A percentile compares a stretch with the other conserved stretches of the same genome.
These are phyloP conservation scores for Trissolcus japonicus DNA, from an alignment of 2,888 invertebrate genomes.

Conservation along the genomic window DNA sequence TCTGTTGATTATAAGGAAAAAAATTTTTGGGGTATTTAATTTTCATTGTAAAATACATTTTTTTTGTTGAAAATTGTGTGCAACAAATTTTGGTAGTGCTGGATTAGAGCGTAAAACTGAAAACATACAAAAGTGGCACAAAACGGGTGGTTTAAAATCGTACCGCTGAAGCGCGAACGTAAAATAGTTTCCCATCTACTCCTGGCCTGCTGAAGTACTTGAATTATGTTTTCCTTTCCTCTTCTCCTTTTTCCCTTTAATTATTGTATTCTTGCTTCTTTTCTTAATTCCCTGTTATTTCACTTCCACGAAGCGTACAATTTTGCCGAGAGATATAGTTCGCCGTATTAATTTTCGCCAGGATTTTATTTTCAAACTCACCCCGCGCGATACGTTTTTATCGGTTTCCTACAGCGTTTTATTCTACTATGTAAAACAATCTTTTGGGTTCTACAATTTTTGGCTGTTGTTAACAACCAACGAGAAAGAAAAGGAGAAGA, in stretches of 20 bases:
- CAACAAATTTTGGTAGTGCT: background rate
- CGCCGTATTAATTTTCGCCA: conserved; percentile 14
- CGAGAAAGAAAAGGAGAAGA: too few relatives aligned
- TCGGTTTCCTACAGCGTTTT: background rate
- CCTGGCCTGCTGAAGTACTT: conserved; percentile 28
- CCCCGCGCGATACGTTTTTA: background rate
- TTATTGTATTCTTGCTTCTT: conserved; percentile 42
- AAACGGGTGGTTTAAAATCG: conserved; percentile 18
- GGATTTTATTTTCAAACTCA: conserved; percentile 16
- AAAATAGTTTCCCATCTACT: conserved; percentile 43
- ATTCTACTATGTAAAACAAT: background rate
- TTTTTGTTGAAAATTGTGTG: too few relatives aligned
- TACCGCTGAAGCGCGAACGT: conserved; percentile 16
- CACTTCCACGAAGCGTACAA: conserved; percentile 37
- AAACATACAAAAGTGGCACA: background rate
- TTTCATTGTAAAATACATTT: too few relatives aligned
- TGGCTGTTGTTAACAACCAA: too few relatives aligned
- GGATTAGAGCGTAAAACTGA: background rate
- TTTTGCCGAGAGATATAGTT: conserved; percentile 35
- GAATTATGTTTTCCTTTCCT: conserved; percentile 44
- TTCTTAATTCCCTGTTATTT: conserved; percentile 52
- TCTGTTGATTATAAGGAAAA: too few relatives aligned
- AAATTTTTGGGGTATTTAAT: too few relatives aligned
- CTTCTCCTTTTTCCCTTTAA: conserved; percentile 29
- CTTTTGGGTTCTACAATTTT: too few relatives aligned